Percentiles rank a stretch among this genome's conserved stretches.
phyloP scores from a whole-genome alignment of 2,113 vertebrate species.

The Osmerus mordax region DNA sequence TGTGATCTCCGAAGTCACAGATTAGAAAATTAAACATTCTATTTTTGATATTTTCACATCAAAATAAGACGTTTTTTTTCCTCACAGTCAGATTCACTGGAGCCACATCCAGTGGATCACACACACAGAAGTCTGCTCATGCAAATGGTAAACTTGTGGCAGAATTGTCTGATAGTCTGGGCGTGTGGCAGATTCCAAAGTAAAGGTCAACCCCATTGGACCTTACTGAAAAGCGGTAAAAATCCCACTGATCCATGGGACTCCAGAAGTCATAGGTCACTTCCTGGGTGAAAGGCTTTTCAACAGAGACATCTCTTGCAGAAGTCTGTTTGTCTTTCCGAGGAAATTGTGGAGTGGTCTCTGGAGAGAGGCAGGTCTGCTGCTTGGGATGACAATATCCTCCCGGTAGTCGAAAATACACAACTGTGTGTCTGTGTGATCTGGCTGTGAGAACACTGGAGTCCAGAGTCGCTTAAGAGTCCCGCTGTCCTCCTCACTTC shows the following conservation, averaged over 20 bases:
- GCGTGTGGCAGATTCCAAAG: constrained; percentile 46
- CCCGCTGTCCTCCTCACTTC: constrained; percentile 1
- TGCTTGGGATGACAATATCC: constrained; percentile 47
- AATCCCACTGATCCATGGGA: constrained; percentile 26
- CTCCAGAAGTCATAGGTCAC: constrained; percentile 64
- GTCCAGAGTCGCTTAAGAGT: constrained; percentile 36
- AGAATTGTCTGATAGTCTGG: constrained; percentile 55
- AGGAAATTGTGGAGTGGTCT: constrained; percentile 43
- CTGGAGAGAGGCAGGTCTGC: constrained; percentile 49
- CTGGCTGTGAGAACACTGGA: constrained; percentile 45
- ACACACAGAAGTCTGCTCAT: constrained; percentile 48
- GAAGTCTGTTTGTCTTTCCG: constrained; percentile 45
- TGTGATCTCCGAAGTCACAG: constrained; percentile 54
- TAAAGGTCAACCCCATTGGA: constrained; percentile 35
- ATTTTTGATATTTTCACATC: constrained; percentile 17
- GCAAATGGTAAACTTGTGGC: constrained; percentile 58
- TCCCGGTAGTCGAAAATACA: constrained; percentile 48
- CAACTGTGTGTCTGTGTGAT: constrained; percentile 41
- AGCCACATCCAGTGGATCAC: constrained; percentile 29
- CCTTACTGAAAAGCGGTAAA: constrained; percentile 35
- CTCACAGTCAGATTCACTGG: constrained; percentile 48
- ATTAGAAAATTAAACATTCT: constrained; percentile 52
- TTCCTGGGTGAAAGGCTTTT: constrained; percentile 61
- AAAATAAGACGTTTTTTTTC: constrained; percentile 34
- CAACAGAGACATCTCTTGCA: constrained; percentile 40